A percentile compares a stretch with the other conserved stretches of the same genome.
Conservation (phyloP, 2,797 vertebrate species). For the Microhierax caerulescens region DNA sequence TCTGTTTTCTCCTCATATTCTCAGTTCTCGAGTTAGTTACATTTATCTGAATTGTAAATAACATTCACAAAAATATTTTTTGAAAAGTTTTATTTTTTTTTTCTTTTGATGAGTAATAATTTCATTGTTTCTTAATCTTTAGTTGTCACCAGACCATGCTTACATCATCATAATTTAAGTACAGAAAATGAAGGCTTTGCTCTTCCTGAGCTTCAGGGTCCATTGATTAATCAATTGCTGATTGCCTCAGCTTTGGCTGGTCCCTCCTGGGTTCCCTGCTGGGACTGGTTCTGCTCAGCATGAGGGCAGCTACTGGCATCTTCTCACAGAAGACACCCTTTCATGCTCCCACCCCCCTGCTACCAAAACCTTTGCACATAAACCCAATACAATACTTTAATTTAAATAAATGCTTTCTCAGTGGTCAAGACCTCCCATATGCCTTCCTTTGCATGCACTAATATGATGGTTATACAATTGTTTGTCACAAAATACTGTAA, state of each 20-base stretch:
- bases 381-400: not conserved
- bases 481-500: not conserved
- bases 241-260: not conserved
- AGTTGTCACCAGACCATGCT: not conserved
- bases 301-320: not conserved
- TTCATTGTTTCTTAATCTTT: not conserved
- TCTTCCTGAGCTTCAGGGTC: not conserved
- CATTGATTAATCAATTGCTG: not conserved
- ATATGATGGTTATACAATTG: not conserved
- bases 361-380: not conserved
- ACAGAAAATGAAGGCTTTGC: not conserved
- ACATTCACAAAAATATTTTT: not conserved
- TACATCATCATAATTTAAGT: not conserved
- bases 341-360: fast-evolving
- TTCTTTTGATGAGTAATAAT: not conserved
- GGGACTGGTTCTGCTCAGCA: not conserved
- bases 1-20: not conserved
- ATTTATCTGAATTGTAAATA: not conserved
- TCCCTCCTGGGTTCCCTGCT: not conserved
- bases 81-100: not conserved
- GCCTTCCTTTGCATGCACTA: not conserved
- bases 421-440: not conserved
- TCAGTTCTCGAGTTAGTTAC: not conserved
- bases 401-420: not conserved
- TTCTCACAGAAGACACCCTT: not conserved